Evolutionary conservation across 2,797 vertebrate species (phyloP).

Genomic region (Pempheris klunzingeri): DNA sequence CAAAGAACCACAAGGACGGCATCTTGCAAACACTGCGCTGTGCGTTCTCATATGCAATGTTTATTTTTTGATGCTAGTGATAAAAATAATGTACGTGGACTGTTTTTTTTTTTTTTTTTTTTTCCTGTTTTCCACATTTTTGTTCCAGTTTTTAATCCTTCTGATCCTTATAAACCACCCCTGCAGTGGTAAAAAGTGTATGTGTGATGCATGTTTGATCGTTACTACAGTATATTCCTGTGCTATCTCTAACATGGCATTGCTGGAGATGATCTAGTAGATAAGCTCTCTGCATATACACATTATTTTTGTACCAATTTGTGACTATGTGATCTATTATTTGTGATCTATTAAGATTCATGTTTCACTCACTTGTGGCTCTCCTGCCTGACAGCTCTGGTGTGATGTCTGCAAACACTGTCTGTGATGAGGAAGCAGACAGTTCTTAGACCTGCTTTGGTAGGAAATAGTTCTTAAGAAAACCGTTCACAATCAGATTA

Average conservation of each 20-base stretch:
- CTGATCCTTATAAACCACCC: neutral
- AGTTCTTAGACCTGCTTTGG: neutral
- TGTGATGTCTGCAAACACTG: neutral
- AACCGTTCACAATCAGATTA: slow-evolving; percentile 2
- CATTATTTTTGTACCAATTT: slow-evolving; percentile 5
- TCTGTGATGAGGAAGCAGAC: neutral
- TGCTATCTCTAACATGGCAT: neutral
- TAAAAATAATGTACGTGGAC: neutral
- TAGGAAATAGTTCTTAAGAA: neutral
- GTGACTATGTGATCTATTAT: too few relatives aligned
- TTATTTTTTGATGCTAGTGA: slow-evolving; percentile 9
- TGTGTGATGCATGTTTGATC: neutral
- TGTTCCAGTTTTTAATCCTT: neutral
- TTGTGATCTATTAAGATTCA: neutral
- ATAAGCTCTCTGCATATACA: neutral
- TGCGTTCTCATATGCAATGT: neutral
- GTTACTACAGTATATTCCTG: neutral
- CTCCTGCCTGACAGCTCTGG: neutral
- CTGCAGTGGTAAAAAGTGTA: neutral
- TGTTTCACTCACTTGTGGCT: neutral
- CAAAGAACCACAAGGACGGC: slow-evolving; percentile 24
- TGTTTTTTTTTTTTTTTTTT: too few relatives aligned
- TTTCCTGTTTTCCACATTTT: neutral
- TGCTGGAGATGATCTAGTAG: neutral
- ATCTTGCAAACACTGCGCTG: slow-evolving; percentile 11